A percentile compares a stretch with the other conserved stretches of the same genome.
Conservation (phyloP, 2,113 vertebrate genomes). For the Speoplatyrhinus poulsoni region DNA sequence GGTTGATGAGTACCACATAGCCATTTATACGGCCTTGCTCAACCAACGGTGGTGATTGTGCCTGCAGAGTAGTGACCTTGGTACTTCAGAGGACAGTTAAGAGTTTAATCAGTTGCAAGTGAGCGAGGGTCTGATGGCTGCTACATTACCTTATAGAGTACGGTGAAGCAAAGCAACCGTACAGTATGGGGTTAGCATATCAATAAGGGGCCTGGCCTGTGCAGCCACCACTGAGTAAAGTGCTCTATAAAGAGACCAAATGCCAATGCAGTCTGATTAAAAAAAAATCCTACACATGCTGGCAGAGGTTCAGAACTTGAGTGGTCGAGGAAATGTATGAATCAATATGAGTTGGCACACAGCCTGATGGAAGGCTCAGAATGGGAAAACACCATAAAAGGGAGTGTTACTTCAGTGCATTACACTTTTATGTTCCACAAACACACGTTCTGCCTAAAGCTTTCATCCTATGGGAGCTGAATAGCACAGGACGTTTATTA, state of each 20-base stretch:
- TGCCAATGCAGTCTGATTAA: slow-evolving; percentile 39
- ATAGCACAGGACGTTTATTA: neutral
- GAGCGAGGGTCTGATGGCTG: neutral
- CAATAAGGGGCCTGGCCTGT: slow-evolving; percentile 33
- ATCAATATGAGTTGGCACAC: slow-evolving; percentile 48
- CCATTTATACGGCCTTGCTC: neutral
- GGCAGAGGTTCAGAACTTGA: slow-evolving; percentile 35
- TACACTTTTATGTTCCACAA: slow-evolving; percentile 40
- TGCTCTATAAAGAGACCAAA: slow-evolving; percentile 36
- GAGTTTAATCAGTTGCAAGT: slow-evolving; percentile 12
- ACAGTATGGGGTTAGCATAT: slow-evolving; percentile 33
- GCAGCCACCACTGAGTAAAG: slow-evolving; percentile 32
- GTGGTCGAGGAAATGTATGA: slow-evolving; percentile 53
- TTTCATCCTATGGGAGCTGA: slow-evolving; percentile 28
- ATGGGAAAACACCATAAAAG: slow-evolving; percentile 48
- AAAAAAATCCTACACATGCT: slow-evolving; percentile 21
- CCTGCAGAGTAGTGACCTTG: slow-evolving; percentile 7
- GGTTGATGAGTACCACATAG: neutral
- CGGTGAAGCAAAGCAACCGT: slow-evolving; percentile 2
- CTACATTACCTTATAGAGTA: slow-evolving; percentile 9
- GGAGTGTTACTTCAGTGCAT: slow-evolving; percentile 40
- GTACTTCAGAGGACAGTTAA: slow-evolving; percentile 10
- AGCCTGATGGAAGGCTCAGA: slow-evolving; percentile 40
- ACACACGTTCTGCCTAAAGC: slow-evolving; percentile 37
- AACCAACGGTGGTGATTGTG: slow-evolving; percentile 4